Conservation (phyloP, 1,140 invertebrate species). For the Stenopsyche tienmushanensis region DNA sequence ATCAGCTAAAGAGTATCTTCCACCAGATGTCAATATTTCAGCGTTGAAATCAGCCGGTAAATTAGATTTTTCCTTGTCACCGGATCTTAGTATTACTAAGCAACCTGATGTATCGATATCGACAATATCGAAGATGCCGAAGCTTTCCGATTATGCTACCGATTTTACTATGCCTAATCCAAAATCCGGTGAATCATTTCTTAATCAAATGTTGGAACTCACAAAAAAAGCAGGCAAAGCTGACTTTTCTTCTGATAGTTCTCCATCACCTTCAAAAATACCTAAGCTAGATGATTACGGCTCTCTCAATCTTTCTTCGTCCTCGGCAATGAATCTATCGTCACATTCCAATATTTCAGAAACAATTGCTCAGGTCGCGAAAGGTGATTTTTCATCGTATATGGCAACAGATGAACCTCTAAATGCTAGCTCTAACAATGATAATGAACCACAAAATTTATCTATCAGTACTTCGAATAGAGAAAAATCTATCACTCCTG, state of each 20-base stretch:
- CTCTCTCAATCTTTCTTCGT: conserved; percentile 46
- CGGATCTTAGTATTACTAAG: conserved; percentile 37
- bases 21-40: conserved; percentile 53
- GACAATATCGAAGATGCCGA: conserved; percentile 32
- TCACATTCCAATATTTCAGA: conserved; percentile 50
- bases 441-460: conserved; percentile 34
- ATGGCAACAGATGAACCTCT: conserved; percentile 19
- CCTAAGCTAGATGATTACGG: conserved; percentile 48
- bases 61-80: conserved; percentile 43
- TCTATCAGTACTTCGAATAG: conserved; percentile 23
- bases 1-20: conserved; percentile 53
- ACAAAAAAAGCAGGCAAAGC: conserved; percentile 55
- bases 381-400: conserved; percentile 50
- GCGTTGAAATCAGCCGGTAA: conserved; percentile 47
- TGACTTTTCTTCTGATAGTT: conserved; percentile 50
- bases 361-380: conserved; percentile 50
- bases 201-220: conserved; percentile 56
- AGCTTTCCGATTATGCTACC: conserved; percentile 41
- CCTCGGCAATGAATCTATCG: conserved; percentile 45
- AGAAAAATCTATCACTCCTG: conserved; percentile 19
- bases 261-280: conserved; percentile 49
- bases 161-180: conserved; percentile 49
- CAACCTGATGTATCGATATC: conserved; percentile 39
- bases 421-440: background rate
- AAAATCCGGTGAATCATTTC: conserved; percentile 50